phyloP scores from a whole-genome alignment of 2,888 invertebrate species.

The Odontothrips loti region DNA sequence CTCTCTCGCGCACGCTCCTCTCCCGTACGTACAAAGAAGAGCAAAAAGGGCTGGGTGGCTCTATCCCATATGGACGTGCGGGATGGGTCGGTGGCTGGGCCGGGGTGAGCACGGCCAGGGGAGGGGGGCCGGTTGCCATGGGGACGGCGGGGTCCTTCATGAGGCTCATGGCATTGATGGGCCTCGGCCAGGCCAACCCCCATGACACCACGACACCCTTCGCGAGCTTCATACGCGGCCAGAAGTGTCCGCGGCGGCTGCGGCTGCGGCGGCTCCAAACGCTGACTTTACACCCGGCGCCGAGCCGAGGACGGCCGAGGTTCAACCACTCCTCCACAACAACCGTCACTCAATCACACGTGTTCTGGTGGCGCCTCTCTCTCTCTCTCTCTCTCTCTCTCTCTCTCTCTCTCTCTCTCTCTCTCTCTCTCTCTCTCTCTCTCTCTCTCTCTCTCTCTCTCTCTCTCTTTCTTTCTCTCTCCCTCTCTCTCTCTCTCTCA shows the following conservation, averaged over 20 bases:
- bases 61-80: conserved; percentile 15
- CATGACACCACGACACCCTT: background rate
- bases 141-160: conserved; percentile 8
- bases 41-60: conserved; percentile 21
- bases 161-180: background rate
- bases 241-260: background rate
- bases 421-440: background rate
- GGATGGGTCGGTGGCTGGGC: background rate
- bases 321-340: background rate
- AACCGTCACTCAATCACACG: background rate
- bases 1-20: background rate
- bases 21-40: background rate
- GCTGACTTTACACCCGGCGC: background rate
- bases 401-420: background rate
- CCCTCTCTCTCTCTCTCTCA: background rate
- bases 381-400: background rate
- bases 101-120: background rate
- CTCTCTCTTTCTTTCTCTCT: background rate
- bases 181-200: background rate
- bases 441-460: background rate
- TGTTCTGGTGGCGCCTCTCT: background rate
- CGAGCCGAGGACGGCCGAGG: too few species aligned
- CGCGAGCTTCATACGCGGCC: background rate
- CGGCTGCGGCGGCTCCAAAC: background rate
- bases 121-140: conserved; percentile 5